A percentile compares a stretch with the other conserved stretches of the same genome.
phyloP scores from a whole-genome alignment of 30 jellyfish, hydroid and myxozoan species.

The Aurelia aurita complex sp. Pacific region DNA sequence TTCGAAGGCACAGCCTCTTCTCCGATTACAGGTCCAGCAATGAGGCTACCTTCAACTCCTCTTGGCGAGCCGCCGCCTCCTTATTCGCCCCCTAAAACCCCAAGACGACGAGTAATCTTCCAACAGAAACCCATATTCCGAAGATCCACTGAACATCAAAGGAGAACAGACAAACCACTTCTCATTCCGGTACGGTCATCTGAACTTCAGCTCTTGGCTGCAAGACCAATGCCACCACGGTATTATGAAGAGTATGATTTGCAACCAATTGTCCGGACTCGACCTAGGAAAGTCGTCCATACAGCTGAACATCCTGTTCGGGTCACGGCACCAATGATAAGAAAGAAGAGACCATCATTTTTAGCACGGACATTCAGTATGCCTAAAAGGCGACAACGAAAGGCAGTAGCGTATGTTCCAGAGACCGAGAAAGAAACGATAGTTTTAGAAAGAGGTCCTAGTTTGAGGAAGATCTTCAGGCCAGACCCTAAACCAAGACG shows the following conservation, averaged over 20 bases:
- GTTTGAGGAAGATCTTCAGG: background rate
- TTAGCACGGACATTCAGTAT: conserved; percentile 7
- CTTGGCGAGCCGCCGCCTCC: conserved; percentile 62
- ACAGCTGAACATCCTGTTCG: background rate
- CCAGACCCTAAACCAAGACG: background rate
- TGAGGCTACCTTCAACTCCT: conserved; percentile 59
- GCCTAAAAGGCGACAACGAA: conserved; percentile 15
- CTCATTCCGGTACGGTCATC: background rate
- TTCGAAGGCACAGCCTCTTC: conserved; percentile 8
- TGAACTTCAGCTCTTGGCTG: background rate
- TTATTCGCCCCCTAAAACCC: conserved; percentile 37
- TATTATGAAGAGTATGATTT: background rate
- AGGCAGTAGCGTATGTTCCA: background rate
- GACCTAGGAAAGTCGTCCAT: background rate
- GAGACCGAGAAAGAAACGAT: background rate
- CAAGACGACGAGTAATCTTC: background rate
- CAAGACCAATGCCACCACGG: background rate
- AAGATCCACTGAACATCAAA: no score
- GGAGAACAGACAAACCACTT: background rate
- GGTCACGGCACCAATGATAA: background rate
- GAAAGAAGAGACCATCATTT: background rate
- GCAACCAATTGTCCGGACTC: background rate
- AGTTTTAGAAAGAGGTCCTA: background rate
- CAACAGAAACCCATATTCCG: background rate
- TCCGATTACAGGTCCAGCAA: conserved; percentile 20